Percentiles rank a stretch among this genome's conserved stretches.
These are phyloP conservation scores for Capitella teleta DNA, from an alignment of 1,140 invertebrate species.

Conservation along the genomic window DNA sequence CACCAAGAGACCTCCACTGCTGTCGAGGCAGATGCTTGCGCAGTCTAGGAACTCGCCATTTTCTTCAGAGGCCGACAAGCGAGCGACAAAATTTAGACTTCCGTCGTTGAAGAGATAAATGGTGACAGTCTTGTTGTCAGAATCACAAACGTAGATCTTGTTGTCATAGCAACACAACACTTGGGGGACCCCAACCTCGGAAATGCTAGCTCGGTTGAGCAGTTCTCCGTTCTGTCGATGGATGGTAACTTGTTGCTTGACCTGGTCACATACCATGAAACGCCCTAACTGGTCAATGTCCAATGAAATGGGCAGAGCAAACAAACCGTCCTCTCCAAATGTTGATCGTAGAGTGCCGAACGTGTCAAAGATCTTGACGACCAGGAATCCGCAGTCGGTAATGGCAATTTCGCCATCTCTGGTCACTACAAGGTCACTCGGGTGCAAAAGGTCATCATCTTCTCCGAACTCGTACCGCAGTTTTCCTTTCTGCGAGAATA, in stretches of 20 bases:
- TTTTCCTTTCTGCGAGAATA: neutral
- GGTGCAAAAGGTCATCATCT: conserved; percentile 8
- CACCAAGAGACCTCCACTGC: conserved; percentile 5
- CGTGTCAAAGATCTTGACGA: conserved; percentile 5
- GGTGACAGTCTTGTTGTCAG: conserved; percentile 1
- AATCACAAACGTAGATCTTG: conserved; percentile 6
- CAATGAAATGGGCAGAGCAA: conserved; percentile 4
- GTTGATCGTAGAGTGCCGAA: too few species aligned
- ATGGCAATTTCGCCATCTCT: conserved; percentile 9
- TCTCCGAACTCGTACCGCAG: conserved; percentile 7
- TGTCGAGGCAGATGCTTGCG: conserved; percentile 4
- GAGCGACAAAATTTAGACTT: conserved; percentile 6
- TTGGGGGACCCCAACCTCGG: neutral
- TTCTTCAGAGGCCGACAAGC: neutral
- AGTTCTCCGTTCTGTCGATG: conserved; percentile 6
- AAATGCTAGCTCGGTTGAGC: neutral
- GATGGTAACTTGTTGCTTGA: conserved; percentile 7
- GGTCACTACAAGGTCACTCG: conserved; percentile 5
- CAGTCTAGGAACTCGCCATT: conserved; percentile 2
- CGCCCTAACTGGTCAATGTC: conserved; percentile 4
- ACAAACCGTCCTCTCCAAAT: neutral
- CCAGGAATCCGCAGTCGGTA: neutral
- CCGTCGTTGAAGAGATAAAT: conserved; percentile 2
- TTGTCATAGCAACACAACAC: conserved; percentile 1
- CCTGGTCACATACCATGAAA: conserved; percentile 11